A percentile compares a stretch with the other conserved stretches of the same genome.
These are phyloP conservation scores for Ceuthmochares aereus DNA, from an alignment of 2,113 vertebrate genomes.

Conservation along the genomic window DNA sequence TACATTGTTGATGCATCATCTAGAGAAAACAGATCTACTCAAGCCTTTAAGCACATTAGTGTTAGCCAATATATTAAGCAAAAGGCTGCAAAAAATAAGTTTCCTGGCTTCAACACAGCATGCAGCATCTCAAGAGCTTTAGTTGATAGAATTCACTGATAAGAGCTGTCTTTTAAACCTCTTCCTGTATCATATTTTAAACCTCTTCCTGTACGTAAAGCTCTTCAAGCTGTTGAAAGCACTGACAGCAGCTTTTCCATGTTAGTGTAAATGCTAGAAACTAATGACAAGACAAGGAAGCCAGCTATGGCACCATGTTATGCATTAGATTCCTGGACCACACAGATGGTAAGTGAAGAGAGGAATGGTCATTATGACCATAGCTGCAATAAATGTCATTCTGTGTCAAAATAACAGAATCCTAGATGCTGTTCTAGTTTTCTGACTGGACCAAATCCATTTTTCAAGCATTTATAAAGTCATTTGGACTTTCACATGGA, in stretches of 20 bases:
- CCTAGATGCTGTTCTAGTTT: neutral
- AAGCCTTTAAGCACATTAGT: neutral
- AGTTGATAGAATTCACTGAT: neutral
- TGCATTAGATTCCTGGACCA: neutral
- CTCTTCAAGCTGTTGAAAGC: neutral
- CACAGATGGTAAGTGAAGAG: neutral
- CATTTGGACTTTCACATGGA: neutral
- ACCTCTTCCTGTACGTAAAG: neutral
- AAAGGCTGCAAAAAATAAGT: neutral
- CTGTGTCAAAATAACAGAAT: neutral
- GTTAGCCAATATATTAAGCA: neutral
- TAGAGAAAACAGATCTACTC: neutral
- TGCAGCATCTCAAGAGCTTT: neutral
- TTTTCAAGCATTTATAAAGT: neutral
- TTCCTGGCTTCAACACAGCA: neutral
- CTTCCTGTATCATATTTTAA: neutral
- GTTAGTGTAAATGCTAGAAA: neutral
- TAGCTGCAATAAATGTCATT: neutral
- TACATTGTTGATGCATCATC: accelerated
- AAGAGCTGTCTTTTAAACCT: slow-evolving; percentile 5
- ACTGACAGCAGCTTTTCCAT: neutral
- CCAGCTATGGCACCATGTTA: neutral
- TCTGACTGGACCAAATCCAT: neutral
- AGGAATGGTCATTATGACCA: neutral
- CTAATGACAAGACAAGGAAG: neutral